phyloP scores from a whole-genome alignment of 30 jellyfish, hydroid and myxozoan species.

The Aurelia sp. region DNA sequence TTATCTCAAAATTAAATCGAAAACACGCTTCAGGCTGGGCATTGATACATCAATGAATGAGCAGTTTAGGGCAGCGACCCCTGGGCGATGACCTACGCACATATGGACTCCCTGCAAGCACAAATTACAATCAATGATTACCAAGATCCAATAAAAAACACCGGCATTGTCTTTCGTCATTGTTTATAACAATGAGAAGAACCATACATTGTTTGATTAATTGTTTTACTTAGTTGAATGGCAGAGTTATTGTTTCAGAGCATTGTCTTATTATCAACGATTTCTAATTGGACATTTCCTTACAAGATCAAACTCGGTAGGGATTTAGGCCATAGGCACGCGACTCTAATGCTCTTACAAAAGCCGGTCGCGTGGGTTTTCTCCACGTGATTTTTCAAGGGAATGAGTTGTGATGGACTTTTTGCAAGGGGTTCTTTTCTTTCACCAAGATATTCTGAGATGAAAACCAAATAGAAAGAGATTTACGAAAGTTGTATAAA shows the following conservation, averaged over 20 bases:
- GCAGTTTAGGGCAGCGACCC: not conserved
- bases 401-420: not conserved
- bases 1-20: not conserved
- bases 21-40: not conserved
- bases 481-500: too few relatives aligned
- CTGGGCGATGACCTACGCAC: not conserved
- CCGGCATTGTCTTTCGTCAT: not conserved
- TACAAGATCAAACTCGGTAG: conserved; percentile 16
- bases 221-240: too few relatives aligned
- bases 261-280: too few relatives aligned
- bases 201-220: too few relatives aligned
- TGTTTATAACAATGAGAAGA: not conserved
- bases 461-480: too few relatives aligned
- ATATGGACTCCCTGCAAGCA: conserved; percentile 25
- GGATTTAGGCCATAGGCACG: conserved; percentile 40
- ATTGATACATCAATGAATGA: not conserved
- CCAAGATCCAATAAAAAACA: conserved; percentile 1
- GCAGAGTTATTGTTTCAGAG: too few relatives aligned
- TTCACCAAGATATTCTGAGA: too few relatives aligned
- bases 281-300: conserved; percentile 13
- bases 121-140: not conserved
- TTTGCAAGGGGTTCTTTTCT: too few relatives aligned
- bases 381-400: not conserved
- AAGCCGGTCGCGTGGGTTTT: conserved; percentile 51
- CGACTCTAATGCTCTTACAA: conserved; percentile 52